Evolutionary conservation across 2,113 vertebrate species (phyloP).

Genomic region (Entomyzon cyanotis): DNA sequence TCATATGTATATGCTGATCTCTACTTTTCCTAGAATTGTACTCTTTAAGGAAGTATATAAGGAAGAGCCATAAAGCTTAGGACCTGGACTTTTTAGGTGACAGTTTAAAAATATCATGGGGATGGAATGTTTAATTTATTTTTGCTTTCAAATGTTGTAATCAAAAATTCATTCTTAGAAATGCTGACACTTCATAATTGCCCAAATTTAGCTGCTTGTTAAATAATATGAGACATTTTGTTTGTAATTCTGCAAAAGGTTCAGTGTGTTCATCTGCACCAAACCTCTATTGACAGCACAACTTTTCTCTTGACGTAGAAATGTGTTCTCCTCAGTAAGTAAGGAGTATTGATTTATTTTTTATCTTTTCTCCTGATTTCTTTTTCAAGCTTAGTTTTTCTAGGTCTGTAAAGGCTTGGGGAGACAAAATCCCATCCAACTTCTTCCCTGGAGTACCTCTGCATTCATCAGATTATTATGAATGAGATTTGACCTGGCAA

Average conservation of each 20-base stretch:
- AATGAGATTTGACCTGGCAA: neutral
- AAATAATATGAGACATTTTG: neutral
- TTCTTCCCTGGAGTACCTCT: neutral
- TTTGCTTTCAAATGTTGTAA: neutral
- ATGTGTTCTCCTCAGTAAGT: neutral
- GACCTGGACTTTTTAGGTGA: neutral
- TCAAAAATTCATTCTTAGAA: neutral
- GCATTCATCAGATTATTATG: neutral
- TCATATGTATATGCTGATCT: neutral
- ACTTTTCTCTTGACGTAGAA: neutral
- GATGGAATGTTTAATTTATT: neutral
- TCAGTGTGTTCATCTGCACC: neutral
- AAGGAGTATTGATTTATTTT: neutral
- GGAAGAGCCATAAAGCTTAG: neutral
- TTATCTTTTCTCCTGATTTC: neutral
- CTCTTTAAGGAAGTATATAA: neutral
- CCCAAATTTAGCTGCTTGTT: neutral
- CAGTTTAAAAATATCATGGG: neutral
- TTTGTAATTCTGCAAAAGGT: neutral
- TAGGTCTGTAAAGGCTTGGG: fast-evolving
- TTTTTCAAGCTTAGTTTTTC: neutral
- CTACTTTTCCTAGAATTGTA: neutral
- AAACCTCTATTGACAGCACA: neutral
- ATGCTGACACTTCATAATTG: neutral
- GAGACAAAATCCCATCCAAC: neutral